phyloP scores from a whole-genome alignment of 2,797 vertebrate genomes.

The Scleropages formosus region DNA sequence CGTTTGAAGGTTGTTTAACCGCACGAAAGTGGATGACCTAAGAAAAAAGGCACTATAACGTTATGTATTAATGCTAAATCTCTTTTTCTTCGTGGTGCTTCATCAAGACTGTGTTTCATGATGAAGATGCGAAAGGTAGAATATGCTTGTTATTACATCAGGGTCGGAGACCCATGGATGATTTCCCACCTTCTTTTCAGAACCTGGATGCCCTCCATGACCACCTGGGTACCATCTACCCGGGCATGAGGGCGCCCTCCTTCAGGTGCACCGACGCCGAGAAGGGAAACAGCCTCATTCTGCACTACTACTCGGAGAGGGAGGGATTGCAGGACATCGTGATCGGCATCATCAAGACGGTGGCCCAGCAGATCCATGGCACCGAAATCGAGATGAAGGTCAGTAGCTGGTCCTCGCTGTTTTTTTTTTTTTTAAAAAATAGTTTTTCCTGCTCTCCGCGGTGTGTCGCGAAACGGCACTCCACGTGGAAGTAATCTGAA shows the following conservation, averaged over 20 bases:
- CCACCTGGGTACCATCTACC: conserved; percentile 97
- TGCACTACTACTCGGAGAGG: conserved; percentile 97
- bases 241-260: conserved; percentile 95
- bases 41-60: background rate
- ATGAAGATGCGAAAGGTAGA: too few species aligned
- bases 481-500: conserved; percentile 25
- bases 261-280: conserved; percentile 97
- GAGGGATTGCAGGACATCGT: conserved; percentile 98
- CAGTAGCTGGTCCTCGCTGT: conserved; percentile 26
- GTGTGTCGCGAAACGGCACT: conserved; percentile 3
- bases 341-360: conserved; percentile 98
- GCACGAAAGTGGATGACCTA: background rate
- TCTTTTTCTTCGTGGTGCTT: background rate
- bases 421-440: too few species aligned
- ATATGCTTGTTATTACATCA: too few species aligned
- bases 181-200: conserved; percentile 57
- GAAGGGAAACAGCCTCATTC: conserved; percentile 92
- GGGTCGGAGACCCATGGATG: too few species aligned
- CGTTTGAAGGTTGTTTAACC: too few species aligned
- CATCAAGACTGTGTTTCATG: background rate
- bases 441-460: conserved; percentile 23
- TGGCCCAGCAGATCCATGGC: conserved; percentile 96
- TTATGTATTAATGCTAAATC: background rate
- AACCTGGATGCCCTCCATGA: conserved; percentile 96
- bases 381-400: conserved; percentile 99